Percentiles rank a stretch among this genome's conserved stretches.
These are phyloP conservation scores for Myanophis thanlyinensis DNA, from an alignment of 2,113 vertebrate species.

Conservation along the genomic window DNA sequence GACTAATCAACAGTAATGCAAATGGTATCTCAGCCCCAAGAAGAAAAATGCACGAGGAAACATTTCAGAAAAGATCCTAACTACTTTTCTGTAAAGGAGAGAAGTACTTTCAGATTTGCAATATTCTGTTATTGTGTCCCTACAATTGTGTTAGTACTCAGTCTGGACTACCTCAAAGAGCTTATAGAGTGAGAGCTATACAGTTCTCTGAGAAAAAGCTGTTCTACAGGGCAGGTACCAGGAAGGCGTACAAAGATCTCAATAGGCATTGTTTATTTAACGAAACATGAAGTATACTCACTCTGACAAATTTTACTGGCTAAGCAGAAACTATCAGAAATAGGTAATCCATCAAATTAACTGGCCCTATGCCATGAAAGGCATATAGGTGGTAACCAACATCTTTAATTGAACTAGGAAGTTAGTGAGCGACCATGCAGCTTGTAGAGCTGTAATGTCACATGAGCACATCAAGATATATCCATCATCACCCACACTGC, in stretches of 20 bases:
- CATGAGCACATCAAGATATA: neutral
- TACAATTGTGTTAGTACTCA: neutral
- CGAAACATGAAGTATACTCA: neutral
- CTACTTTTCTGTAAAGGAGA: neutral
- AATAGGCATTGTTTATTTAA: neutral
- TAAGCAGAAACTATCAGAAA: neutral
- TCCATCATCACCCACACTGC: neutral
- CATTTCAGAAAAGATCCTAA: neutral
- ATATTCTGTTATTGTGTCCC: neutral
- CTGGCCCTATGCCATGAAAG: neutral
- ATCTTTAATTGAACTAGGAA: neutral
- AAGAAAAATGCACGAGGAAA: neutral
- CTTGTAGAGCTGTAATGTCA: neutral
- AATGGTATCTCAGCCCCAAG: neutral
- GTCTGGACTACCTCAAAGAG: neutral
- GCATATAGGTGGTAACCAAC: neutral
- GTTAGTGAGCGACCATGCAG: neutral
- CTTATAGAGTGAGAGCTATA: neutral
- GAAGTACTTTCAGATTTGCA: neutral
- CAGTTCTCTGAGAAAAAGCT: no score
- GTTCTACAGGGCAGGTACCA: no score
- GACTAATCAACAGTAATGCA: neutral
- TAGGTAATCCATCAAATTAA: neutral
- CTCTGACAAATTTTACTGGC: neutral
- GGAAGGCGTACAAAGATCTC: neutral